phyloP scores from a whole-genome alignment of 1,140 invertebrate genomes.

The Macrostomum lignano region DNA sequence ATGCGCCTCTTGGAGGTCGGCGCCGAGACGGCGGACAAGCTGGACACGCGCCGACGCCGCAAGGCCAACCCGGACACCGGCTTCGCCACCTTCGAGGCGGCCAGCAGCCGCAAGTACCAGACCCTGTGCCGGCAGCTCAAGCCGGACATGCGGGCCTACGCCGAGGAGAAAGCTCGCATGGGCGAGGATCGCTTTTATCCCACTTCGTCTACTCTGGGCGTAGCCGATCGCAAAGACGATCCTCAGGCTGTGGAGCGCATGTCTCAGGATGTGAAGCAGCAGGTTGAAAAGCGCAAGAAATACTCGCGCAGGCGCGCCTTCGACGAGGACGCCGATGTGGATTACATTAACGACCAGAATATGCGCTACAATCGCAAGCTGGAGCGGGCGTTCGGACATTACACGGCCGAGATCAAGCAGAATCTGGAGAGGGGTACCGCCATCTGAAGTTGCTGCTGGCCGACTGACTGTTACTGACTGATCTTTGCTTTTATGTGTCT shows the following conservation, averaged over 20 bases:
- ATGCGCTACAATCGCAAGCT: conserved; percentile 94
- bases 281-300: conserved; percentile 34
- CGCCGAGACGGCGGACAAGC: conserved; percentile 59
- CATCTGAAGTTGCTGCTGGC: too few relatives aligned
- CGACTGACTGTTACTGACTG: too few relatives aligned
- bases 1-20: conserved; percentile 56
- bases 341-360: conserved; percentile 96
- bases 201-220: conserved; percentile 54
- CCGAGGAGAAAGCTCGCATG: conserved; percentile 50
- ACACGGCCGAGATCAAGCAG: conserved; percentile 91
- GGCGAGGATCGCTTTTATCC: conserved; percentile 72
- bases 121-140: conserved; percentile 59
- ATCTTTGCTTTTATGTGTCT: too few relatives aligned
- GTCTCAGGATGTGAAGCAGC: conserved; percentile 71
- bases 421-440: conserved; percentile 94
- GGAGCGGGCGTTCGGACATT: conserved; percentile 83
- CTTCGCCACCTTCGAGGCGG: conserved; percentile 38
- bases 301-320: conserved; percentile 63
- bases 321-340: conserved; percentile 93
- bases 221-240: conserved; percentile 57
- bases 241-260: conserved; percentile 66
- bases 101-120: conserved; percentile 47
- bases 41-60: conserved; percentile 47
- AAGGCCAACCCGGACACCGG: conserved; percentile 70
- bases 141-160: conserved; percentile 57